phyloP scores from a whole-genome alignment of 2,888 invertebrate genomes.

The Octonoba sinensis region DNA sequence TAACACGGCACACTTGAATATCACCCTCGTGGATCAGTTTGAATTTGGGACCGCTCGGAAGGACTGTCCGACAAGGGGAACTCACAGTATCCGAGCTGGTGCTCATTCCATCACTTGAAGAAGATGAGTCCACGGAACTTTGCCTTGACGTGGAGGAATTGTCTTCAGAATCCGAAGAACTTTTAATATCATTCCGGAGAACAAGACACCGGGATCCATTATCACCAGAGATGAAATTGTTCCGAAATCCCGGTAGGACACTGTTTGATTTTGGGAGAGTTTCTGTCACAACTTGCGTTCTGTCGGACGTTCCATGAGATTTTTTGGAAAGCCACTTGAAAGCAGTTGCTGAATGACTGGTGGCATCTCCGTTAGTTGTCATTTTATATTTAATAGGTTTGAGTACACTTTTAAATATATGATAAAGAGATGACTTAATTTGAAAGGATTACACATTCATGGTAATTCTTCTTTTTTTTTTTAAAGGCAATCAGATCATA shows the following conservation, averaged over 20 bases:
- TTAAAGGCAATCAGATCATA: no score
- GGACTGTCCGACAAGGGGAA: conserved; percentile 47
- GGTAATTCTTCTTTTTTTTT: no score
- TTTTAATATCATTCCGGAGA: conserved; percentile 36
- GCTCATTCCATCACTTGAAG: conserved; percentile 39
- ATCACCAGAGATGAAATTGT: conserved; percentile 30
- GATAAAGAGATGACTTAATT: no score
- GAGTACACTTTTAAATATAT: no score
- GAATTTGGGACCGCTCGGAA: conserved; percentile 72
- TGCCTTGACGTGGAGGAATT: conserved; percentile 42
- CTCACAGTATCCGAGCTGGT: conserved; percentile 28
- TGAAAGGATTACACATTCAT: no score
- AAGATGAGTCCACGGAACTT: conserved; percentile 56
- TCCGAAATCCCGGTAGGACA: conserved; percentile 43
- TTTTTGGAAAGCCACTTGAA: conserved; percentile 45
- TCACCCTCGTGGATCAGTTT: conserved; percentile 81
- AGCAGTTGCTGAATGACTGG: conserved; percentile 15
- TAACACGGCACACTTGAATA: conserved; percentile 81
- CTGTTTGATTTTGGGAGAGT: conserved; percentile 36
- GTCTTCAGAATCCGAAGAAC: conserved; percentile 31
- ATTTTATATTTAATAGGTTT: conserved; percentile 2
- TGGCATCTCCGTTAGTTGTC: conserved; percentile 45
- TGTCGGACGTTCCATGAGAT: conserved; percentile 13
- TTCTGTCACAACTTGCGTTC: neutral
- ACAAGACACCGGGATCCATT: conserved; percentile 19